Conservation (phyloP, 2,113 vertebrate species). For the Bettongia penicillata region DNA sequence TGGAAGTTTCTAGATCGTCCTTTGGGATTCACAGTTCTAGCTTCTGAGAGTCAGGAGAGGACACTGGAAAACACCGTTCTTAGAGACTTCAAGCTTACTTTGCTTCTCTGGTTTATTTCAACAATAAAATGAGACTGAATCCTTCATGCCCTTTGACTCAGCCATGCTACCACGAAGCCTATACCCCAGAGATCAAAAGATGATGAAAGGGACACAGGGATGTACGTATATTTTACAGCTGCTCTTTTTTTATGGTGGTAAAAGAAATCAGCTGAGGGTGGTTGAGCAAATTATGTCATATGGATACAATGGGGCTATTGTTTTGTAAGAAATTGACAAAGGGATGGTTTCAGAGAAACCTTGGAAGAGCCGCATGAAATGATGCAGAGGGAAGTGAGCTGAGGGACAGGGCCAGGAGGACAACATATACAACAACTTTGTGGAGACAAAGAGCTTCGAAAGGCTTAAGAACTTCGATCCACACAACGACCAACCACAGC, state of each 20-base stretch:
- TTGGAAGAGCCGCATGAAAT: background rate
- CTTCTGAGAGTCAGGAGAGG: background rate
- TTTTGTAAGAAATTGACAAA: background rate
- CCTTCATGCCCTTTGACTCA: background rate
- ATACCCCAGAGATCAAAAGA: background rate
- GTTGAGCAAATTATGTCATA: background rate
- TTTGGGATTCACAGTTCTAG: background rate
- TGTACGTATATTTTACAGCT: background rate
- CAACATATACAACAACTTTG: background rate
- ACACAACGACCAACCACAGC: background rate
- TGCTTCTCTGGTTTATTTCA: background rate
- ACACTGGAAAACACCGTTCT: fast-evolving
- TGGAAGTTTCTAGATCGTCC: background rate
- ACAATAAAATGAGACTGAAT: background rate
- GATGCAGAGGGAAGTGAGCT: background rate
- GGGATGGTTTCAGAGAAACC: background rate
- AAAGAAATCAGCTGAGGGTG: background rate
- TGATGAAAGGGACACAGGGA: background rate
- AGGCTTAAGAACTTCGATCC: background rate
- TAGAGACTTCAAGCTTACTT: background rate
- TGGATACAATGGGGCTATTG: background rate
- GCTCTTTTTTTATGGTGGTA: background rate
- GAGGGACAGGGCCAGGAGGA: background rate
- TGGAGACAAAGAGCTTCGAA: background rate
- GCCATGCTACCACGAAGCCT: background rate